Evolutionary conservation across 2,797 vertebrate genomes (phyloP).

Genomic region (Periophthalmus magnuspinnatus): DNA sequence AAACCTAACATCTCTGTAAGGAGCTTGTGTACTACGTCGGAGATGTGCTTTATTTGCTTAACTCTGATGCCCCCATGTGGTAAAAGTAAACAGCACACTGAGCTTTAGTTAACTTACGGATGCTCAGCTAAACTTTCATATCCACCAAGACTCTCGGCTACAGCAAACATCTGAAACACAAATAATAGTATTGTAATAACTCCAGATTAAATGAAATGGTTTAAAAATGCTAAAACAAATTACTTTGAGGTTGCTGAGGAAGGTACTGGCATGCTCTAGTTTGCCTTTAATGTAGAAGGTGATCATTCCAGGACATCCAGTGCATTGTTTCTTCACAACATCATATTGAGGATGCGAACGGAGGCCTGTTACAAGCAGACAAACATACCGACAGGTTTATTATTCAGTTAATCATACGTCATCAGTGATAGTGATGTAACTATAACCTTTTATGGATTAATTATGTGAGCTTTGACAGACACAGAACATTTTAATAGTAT

Average conservation of each 20-base stretch:
- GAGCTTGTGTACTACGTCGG: neutral
- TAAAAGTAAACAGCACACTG: neutral
- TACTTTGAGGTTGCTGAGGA: constrained; percentile 90
- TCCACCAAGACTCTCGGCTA: constrained; percentile 93
- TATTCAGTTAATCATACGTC: too few species aligned
- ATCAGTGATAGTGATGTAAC: neutral
- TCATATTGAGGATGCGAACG: constrained; percentile 89
- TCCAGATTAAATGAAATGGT: neutral
- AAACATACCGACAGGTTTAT: neutral
- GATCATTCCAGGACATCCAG: constrained; percentile 89
- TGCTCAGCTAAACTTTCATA: constrained; percentile 94
- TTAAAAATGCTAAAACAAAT: constrained; percentile 15
- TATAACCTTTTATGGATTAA: neutral
- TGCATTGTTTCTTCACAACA: constrained; percentile 84
- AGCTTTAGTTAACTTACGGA: constrained; percentile 84
- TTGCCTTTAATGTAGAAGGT: constrained; percentile 89
- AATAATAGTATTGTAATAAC: neutral
- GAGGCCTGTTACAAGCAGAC: constrained; percentile 74
- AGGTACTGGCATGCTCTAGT: constrained; percentile 78
- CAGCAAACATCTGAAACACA: constrained; percentile 78
- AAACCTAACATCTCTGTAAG: neutral
- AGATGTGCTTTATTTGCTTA: neutral
- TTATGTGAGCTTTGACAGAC: too few species aligned
- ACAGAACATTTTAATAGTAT: too few species aligned
- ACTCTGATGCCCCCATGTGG: constrained; percentile 62